A percentile compares a stretch with the other conserved stretches of the same genome.
phyloP scores from a whole-genome alignment of 2,888 invertebrate genomes.

The Stenichneumon culpator region DNA sequence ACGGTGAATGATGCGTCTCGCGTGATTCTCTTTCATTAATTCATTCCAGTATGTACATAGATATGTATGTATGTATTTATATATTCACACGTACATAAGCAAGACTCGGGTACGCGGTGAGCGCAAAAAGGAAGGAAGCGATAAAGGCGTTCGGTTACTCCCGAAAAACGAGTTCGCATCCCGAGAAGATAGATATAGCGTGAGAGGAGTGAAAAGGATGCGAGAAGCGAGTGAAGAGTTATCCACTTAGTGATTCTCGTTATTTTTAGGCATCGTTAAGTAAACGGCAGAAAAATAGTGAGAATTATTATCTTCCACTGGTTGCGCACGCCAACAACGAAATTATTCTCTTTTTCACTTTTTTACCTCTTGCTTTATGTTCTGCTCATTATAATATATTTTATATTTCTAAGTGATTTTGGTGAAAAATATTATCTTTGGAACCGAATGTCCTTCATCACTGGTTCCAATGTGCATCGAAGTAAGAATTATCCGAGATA shows the following conservation, averaged over 20 bases:
- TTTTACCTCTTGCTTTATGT: background rate
- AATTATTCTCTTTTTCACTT: slow-evolving; percentile 5
- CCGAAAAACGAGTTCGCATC: slow-evolving; percentile 63
- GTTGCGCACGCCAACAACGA: slow-evolving; percentile 15
- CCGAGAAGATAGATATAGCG: slow-evolving; percentile 14
- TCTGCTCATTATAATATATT: background rate
- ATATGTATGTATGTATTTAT: background rate
- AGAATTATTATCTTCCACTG: slow-evolving; percentile 37
- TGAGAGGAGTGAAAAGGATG: slow-evolving; percentile 17
- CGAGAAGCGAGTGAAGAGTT: slow-evolving; percentile 55
- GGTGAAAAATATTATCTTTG: background rate
- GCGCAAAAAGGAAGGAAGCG: slow-evolving; percentile 59
- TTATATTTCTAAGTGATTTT: background rate
- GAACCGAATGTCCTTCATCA: background rate
- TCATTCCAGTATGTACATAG: slow-evolving; percentile 39
- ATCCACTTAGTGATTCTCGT: slow-evolving; percentile 65
- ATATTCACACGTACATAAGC: background rate
- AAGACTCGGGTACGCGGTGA: slow-evolving; percentile 39
- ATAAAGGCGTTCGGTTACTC: slow-evolving; percentile 62
- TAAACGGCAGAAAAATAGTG: slow-evolving; percentile 39
- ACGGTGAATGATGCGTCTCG: slow-evolving; percentile 66
- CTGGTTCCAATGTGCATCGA: background rate
- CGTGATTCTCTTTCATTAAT: slow-evolving; percentile 71
- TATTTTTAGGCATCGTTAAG: slow-evolving; percentile 68
- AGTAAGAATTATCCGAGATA: background rate